These are phyloP conservation scores for Rhagonycha fulva DNA, from an alignment of 2,888 invertebrate species.

Conservation along the genomic window DNA sequence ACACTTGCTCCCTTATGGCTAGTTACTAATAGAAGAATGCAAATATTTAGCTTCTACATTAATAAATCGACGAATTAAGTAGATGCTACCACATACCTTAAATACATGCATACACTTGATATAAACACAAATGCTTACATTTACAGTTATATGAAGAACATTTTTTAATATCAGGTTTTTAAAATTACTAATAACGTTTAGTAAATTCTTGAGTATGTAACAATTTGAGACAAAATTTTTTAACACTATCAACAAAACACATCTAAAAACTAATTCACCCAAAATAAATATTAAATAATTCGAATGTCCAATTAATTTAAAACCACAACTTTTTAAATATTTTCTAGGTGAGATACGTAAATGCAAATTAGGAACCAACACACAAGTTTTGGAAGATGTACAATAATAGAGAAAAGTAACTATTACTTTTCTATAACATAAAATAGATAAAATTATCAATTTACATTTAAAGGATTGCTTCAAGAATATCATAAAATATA, in stretches of 20 bases:
- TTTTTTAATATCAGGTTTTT: constrained; percentile 9
- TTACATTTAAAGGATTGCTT: not conserved
- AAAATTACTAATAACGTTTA: constrained; percentile 16
- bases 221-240: constrained; percentile 5
- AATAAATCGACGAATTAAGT: constrained; percentile 23
- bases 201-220: constrained; percentile 21
- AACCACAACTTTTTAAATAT: not conserved
- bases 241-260: not conserved
- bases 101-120: constrained; percentile 18
- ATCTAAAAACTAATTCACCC: not conserved
- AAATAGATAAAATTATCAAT: not conserved
- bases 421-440: not conserved
- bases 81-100: constrained; percentile 24
- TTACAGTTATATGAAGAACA: constrained; percentile 11
- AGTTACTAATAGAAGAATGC: constrained; percentile 44
- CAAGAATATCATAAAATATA: not conserved
- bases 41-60: constrained; percentile 40
- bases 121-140: constrained; percentile 10
- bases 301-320: not conserved
- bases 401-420: not conserved
- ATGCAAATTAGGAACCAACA: not conserved
- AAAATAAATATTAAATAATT: not conserved
- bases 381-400: not conserved
- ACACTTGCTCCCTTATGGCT: constrained; percentile 56
- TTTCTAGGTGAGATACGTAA: not conserved